These are phyloP conservation scores for Netelia fuscicornis DNA, from an alignment of 2,888 invertebrate genomes.

Conservation along the genomic window DNA sequence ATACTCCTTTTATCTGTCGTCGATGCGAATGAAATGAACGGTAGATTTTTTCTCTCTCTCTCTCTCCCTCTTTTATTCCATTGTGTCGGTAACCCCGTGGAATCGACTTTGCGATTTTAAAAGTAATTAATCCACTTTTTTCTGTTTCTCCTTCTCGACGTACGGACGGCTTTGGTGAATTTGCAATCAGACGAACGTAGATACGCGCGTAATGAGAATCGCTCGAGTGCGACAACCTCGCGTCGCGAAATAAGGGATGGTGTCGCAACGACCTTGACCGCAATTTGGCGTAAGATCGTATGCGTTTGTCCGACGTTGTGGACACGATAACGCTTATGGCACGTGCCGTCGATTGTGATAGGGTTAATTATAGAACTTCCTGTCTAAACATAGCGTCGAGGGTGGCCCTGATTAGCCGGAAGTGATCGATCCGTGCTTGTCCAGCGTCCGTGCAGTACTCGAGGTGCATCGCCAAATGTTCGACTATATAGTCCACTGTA, in stretches of 20 bases:
- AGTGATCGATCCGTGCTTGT: conserved; percentile 78
- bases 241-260: neutral
- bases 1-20: conserved; percentile 41
- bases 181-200: neutral
- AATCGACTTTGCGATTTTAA: conserved; percentile 16
- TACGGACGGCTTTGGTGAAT: neutral
- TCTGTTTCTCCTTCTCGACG: neutral
- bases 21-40: conserved; percentile 28
- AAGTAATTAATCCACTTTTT: conserved; percentile 35
- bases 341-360: conserved; percentile 48
- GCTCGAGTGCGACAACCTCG: neutral
- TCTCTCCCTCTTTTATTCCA: conserved; percentile 26
- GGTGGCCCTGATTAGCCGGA: conserved; percentile 75
- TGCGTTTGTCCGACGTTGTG: neutral
- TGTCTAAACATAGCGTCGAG: conserved; percentile 33
- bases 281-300: neutral
- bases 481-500: neutral
- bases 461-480: conserved; percentile 23
- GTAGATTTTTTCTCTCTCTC: neutral
- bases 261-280: conserved; percentile 3
- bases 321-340: conserved; percentile 44
- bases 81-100: conserved; percentile 4
- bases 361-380: conserved; percentile 77
- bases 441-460: conserved; percentile 44
- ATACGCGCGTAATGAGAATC: neutral